Evolutionary conservation across 2,797 vertebrate species (phyloP).

Genomic region (Manis pentadactyla): DNA sequence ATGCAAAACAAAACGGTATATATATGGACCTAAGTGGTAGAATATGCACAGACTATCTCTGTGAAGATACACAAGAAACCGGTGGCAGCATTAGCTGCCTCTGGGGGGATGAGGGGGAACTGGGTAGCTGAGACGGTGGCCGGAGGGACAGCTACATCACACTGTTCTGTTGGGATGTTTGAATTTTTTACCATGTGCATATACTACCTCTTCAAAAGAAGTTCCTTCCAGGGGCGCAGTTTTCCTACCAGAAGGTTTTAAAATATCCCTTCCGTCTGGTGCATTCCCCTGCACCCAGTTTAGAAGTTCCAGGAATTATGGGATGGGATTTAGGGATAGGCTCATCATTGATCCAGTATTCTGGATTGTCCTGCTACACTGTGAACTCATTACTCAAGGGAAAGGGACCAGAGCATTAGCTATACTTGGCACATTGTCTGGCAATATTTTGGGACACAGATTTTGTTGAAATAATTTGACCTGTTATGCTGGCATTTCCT

Average conservation of each 20-base stretch:
- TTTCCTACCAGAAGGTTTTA: slow-evolving; percentile 39
- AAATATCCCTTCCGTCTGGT: not conserved
- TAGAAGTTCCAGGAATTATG: slow-evolving; percentile 15
- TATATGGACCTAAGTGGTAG: not conserved
- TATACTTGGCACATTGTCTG: not conserved
- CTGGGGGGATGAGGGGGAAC: not conserved
- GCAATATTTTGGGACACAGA: not conserved
- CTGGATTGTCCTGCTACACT: not conserved
- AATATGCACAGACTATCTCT: not conserved
- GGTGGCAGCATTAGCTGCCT: not conserved
- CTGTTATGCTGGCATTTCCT: not conserved
- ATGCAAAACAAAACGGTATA: slow-evolving; percentile 19
- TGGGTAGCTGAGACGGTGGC: not conserved
- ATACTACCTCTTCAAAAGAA: slow-evolving; percentile 42
- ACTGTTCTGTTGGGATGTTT: not conserved
- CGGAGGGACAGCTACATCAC: not conserved
- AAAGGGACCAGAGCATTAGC: not conserved
- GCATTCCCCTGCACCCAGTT: slow-evolving; percentile 36
- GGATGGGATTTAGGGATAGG: slow-evolving; percentile 1
- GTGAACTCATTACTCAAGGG: slow-evolving; percentile 14
- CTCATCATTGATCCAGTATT: slow-evolving; percentile 6
- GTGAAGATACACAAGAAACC: not conserved
- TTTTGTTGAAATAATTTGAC: slow-evolving; percentile 45
- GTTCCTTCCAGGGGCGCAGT: not conserved
- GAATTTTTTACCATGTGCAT: not conserved